These are phyloP conservation scores for Lagenorhynchus albirostris DNA, from an alignment of 2,113 vertebrate species.

Conservation along the genomic window DNA sequence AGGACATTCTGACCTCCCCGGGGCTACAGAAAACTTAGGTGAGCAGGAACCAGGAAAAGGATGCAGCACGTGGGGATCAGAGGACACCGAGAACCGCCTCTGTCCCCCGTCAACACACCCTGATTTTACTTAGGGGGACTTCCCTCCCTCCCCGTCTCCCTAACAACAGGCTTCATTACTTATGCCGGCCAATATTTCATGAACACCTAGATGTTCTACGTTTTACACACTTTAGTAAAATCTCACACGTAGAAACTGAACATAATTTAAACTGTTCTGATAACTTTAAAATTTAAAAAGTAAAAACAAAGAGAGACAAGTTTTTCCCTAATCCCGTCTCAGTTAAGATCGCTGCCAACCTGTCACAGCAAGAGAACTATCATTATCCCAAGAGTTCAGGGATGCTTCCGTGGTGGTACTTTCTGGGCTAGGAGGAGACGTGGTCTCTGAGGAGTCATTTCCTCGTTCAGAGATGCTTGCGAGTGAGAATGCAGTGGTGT, in stretches of 20 bases:
- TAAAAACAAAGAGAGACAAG: too few species aligned
- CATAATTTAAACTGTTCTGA: not conserved
- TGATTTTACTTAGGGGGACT: accelerated
- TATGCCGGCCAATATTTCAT: not conserved
- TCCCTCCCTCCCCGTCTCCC: accelerated
- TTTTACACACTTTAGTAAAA: not conserved
- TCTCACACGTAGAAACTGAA: not conserved
- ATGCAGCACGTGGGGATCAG: accelerated
- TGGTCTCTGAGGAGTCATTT: constrained; percentile 8
- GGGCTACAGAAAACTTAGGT: accelerated
- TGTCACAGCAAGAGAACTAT: not conserved
- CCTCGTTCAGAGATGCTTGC: constrained; percentile 67
- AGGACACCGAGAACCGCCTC: accelerated
- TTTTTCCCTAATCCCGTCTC: not conserved
- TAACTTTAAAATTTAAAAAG: not conserved
- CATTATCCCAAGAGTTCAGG: not conserved
- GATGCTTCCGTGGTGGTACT: not conserved
- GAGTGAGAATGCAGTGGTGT: constrained; percentile 51
- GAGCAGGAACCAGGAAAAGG: accelerated
- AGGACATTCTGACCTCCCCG: accelerated
- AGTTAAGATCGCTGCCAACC: not conserved
- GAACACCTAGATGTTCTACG: not conserved
- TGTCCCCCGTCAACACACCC: too few species aligned
- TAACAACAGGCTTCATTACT: accelerated
- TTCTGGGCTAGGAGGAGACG: not conserved